Evolutionary conservation across 2,113 vertebrate genomes (phyloP).

Genomic region (Chrysemys picta): DNA sequence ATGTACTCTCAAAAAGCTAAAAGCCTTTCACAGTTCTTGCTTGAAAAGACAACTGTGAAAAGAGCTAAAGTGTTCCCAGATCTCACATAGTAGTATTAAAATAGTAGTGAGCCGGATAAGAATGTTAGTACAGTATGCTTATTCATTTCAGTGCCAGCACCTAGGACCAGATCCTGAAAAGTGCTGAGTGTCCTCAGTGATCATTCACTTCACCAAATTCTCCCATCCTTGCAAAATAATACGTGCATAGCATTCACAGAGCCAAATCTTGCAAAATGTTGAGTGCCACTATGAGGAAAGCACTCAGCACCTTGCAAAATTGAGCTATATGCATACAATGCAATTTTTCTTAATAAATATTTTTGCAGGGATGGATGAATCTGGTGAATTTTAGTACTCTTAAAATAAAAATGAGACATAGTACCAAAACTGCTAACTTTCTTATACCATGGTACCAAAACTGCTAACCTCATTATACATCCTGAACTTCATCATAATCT

Average conservation of each 20-base stretch:
- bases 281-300: conserved; percentile 52
- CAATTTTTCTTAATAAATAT: conserved; percentile 11
- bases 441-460: neutral
- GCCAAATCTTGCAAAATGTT: conserved; percentile 35
- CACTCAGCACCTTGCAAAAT: conserved; percentile 51
- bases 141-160: neutral
- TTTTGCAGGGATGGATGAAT: conserved; percentile 18
- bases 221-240: conserved; percentile 14
- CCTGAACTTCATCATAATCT: neutral
- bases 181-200: neutral
- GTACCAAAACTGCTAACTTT: neutral
- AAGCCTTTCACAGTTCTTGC: neutral
- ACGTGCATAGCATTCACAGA: rapidly evolving
- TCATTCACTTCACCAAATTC: neutral
- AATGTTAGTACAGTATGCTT: neutral
- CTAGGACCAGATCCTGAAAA: neutral
- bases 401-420: neutral
- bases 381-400: neutral
- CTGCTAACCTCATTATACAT: neutral
- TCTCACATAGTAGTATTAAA: neutral
- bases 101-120: neutral
- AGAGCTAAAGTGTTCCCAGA: neutral
- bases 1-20: conserved; percentile 1
- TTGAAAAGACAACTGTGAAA: neutral
- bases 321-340: neutral